Evolutionary conservation across 53 echinoderm and acorn worm species (phyloP).

Genomic region (Hippasteria phrygiana): DNA sequence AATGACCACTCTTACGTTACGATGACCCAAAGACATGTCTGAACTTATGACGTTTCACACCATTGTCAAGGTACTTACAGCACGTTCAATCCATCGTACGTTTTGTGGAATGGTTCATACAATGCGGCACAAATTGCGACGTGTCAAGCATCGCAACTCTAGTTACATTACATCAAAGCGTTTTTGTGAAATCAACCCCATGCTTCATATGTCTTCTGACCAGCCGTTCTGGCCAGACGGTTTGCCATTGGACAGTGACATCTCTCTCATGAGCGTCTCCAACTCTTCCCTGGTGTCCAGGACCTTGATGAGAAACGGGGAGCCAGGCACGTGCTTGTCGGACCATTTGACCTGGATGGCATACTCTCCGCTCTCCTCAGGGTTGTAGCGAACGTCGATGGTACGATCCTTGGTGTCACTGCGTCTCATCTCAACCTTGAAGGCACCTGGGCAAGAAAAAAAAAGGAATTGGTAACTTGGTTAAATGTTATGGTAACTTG

Average conservation of each 20-base stretch:
- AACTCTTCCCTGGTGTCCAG: conserved; percentile 82
- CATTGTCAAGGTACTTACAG: no score
- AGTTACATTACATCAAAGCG: no score
- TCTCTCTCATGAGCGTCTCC: conserved; percentile 62
- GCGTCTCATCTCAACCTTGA: conserved; percentile 91
- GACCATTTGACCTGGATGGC: conserved; percentile 98
- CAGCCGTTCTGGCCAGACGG: conserved; percentile 68
- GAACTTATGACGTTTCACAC: no score
- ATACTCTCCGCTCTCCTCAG: conserved; percentile 87
- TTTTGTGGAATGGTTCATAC: no score
- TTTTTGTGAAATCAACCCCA: no score
- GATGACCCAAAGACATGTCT: no score
- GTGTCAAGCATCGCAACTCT: no score
- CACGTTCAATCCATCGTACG: no score
- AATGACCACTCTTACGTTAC: no score
- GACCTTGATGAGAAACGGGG: conserved; percentile 85
- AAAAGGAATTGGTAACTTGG: neutral
- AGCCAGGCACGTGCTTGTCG: conserved; percentile 92
- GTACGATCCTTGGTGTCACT: conserved; percentile 88
- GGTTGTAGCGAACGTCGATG: conserved; percentile 92
- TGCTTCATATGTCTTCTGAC: conserved; percentile 79
- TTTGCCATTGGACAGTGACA: conserved; percentile 61
- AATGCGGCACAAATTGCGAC: no score
- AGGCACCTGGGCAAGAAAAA: conserved; percentile 72
- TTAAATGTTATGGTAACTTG: no score